Conservation (phyloP, 2,888 invertebrate species). For the Agrotis exclamationis region DNA sequence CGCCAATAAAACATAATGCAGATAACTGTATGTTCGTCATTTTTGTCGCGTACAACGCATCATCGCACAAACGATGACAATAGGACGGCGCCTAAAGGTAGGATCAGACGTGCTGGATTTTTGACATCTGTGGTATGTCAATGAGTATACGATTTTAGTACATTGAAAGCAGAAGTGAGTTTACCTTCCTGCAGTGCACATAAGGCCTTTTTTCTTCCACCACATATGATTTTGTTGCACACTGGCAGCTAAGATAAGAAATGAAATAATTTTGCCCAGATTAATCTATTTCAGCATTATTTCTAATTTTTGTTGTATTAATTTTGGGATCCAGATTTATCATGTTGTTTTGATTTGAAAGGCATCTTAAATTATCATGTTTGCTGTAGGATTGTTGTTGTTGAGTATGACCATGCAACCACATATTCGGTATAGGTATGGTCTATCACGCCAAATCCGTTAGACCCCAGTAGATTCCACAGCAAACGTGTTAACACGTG, state of each 20-base stretch:
- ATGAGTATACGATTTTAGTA: slow-evolving; percentile 34
- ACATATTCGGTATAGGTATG: background rate
- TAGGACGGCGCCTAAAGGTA: background rate
- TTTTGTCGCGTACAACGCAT: too few relatives aligned
- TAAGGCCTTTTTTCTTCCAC: slow-evolving; percentile 2
- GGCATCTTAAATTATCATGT: slow-evolving; percentile 37
- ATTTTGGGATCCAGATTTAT: slow-evolving; percentile 70
- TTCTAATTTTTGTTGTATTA: background rate
- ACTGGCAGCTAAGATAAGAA: slow-evolving; percentile 45
- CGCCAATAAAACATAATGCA: too few relatives aligned
- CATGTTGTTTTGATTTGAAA: slow-evolving; percentile 49
- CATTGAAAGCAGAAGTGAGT: slow-evolving; percentile 2
- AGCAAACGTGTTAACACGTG: slow-evolving; percentile 36
- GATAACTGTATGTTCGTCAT: too few relatives aligned
- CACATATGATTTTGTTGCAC: background rate
- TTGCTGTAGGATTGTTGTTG: slow-evolving; percentile 17
- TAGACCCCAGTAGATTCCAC: slow-evolving; percentile 1
- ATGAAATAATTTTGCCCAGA: too few relatives aligned
- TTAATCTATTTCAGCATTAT: background rate
- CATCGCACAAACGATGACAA: too few relatives aligned
- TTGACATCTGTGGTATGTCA: background rate
- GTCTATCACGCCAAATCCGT: background rate
- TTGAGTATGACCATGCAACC: background rate
- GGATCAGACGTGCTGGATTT: background rate
- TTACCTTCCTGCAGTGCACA: slow-evolving; percentile 2